Percentiles rank a stretch among this genome's conserved stretches.
Conservation (phyloP, 2,113 vertebrate species). For the Xiphophorus hellerii region DNA sequence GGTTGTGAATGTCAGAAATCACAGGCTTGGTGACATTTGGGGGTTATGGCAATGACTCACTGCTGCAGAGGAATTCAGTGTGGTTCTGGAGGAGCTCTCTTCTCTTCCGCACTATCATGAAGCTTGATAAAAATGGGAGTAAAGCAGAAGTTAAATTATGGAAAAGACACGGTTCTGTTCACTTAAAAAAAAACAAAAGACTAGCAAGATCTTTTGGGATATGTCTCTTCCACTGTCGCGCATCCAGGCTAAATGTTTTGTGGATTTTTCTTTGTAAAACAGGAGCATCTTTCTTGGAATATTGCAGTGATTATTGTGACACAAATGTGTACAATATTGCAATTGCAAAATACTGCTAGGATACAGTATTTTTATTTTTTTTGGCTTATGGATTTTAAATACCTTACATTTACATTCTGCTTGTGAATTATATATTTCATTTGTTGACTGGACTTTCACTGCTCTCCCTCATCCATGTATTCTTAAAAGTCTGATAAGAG, state of each 20-base stretch:
- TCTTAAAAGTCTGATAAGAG: neutral
- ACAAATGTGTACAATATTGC: neutral
- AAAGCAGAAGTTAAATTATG: neutral
- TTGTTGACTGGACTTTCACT: neutral
- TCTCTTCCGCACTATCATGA: slow-evolving; percentile 1
- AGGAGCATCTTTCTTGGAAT: neutral
- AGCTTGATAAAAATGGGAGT: neutral
- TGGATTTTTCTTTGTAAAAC: neutral
- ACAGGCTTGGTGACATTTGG: slow-evolving; percentile 30
- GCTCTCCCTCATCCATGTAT: neutral
- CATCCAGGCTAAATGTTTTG: neutral
- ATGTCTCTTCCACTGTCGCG: neutral
- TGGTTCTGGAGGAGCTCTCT: slow-evolving; percentile 17
- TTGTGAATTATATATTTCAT: neutral
- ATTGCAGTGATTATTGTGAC: neutral
- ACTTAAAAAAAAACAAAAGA: neutral
- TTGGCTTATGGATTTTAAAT: too few species aligned
- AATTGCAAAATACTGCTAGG: neutral
- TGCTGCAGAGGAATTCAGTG: slow-evolving; percentile 34
- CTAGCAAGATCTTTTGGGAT: neutral
- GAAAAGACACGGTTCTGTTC: neutral
- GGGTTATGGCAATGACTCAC: slow-evolving; percentile 15
- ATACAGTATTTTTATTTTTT: too few species aligned
- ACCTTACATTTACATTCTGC: too few species aligned
- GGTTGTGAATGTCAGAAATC: slow-evolving; percentile 39